These are phyloP conservation scores for Autographa gamma DNA, from an alignment of 2,888 invertebrate genomes.

Conservation along the genomic window DNA sequence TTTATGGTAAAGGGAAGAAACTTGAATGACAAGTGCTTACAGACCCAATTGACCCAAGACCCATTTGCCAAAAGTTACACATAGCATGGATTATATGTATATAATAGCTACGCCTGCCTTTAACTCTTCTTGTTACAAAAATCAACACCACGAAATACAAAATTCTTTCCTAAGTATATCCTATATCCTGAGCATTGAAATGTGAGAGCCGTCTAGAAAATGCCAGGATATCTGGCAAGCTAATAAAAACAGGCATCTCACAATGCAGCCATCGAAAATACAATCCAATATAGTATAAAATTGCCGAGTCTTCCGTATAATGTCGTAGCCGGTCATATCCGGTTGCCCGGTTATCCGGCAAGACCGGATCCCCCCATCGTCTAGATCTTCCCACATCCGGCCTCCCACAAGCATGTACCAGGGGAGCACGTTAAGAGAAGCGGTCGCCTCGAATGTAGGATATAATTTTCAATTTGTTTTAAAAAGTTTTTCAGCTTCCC, in stretches of 20 bases:
- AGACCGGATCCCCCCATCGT: slow-evolving; percentile 45
- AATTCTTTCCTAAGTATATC: too few relatives aligned
- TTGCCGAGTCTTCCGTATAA: slow-evolving; percentile 31
- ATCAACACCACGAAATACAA: too few relatives aligned
- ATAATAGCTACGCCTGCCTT: too few relatives aligned
- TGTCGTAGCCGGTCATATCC: slow-evolving; percentile 43
- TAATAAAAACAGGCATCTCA: not conserved
- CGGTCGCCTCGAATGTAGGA: slow-evolving; percentile 22
- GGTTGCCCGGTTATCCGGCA: slow-evolving; percentile 46
- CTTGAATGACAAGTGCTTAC: too few relatives aligned
- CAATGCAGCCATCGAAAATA: slow-evolving; percentile 1
- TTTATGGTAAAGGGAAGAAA: too few relatives aligned
- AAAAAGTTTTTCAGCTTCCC: slow-evolving; percentile 3
- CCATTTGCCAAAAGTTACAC: too few relatives aligned
- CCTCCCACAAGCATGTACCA: slow-evolving; percentile 34
- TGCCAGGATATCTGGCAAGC: not conserved
- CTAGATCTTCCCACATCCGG: slow-evolving; percentile 54
- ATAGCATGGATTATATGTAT: too few relatives aligned
- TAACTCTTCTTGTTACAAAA: too few relatives aligned
- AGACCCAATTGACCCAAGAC: too few relatives aligned
- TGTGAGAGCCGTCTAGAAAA: not conserved
- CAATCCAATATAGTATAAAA: slow-evolving; percentile 13
- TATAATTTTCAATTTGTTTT: slow-evolving; percentile 21
- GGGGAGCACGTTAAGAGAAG: slow-evolving; percentile 28
- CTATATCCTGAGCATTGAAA: not conserved